These are phyloP conservation scores for Heliornis fulica DNA, from an alignment of 2,113 vertebrate genomes.

Conservation along the genomic window DNA sequence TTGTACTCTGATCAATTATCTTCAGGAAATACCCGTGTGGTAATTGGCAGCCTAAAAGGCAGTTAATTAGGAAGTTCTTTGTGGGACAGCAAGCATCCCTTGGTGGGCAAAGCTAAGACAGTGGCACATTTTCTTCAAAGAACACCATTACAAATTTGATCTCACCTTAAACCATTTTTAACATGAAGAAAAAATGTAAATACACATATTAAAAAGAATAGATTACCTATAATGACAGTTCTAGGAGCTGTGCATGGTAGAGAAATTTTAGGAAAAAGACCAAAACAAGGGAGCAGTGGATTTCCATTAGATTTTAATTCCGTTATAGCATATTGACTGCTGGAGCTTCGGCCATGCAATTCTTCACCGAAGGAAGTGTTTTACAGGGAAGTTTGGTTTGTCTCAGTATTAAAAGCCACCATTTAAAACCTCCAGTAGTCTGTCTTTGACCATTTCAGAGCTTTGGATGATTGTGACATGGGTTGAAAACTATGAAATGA, in stretches of 20 bases:
- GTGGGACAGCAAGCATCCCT: background rate
- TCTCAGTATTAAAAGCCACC: background rate
- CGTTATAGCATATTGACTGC: background rate
- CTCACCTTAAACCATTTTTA: background rate
- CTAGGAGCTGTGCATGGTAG: background rate
- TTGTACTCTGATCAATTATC: background rate
- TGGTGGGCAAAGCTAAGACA: background rate
- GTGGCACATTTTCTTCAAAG: background rate
- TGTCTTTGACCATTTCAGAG: background rate
- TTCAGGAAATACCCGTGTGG: background rate
- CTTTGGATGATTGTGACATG: background rate
- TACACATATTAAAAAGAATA: background rate
- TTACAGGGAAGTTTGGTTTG: constrained; percentile 16
- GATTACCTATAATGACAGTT: background rate
- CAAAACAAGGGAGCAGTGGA: background rate
- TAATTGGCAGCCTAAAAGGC: background rate
- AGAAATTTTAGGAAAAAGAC: background rate
- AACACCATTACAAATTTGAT: background rate
- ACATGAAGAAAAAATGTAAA: background rate
- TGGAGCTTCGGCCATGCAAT: background rate
- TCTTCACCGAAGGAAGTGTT: background rate
- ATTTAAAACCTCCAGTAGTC: background rate
- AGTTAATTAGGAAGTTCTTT: constrained; percentile 4
- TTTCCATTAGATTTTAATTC: background rate
- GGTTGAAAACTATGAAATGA: background rate